Evolutionary conservation across 2,113 vertebrate genomes (phyloP).

Genomic region (Malurus melanocephalus): DNA sequence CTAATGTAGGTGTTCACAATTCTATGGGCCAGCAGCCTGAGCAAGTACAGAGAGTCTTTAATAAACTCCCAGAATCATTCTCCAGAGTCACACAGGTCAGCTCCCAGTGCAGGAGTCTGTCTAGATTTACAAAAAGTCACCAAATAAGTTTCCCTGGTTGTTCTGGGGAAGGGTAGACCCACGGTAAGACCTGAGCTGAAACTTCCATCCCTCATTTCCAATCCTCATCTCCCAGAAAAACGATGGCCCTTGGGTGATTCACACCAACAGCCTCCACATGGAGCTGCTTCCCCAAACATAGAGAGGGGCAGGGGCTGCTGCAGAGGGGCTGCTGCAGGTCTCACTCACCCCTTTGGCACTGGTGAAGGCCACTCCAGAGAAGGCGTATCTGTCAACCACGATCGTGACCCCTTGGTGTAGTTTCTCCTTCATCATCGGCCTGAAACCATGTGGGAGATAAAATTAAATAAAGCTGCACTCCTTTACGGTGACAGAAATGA

Average conservation of each 20-base stretch:
- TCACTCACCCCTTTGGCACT: conserved; percentile 87
- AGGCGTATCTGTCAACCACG: conserved; percentile 90
- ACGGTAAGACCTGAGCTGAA: background rate
- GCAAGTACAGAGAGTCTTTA: background rate
- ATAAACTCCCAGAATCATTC: background rate
- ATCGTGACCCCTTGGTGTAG: conserved; percentile 85
- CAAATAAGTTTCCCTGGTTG: background rate
- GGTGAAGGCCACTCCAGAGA: conserved; percentile 94
- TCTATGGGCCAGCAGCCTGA: background rate
- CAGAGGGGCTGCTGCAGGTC: background rate
- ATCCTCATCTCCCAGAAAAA: background rate
- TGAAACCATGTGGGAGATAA: background rate
- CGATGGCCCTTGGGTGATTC: no score
- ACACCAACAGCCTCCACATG: background rate
- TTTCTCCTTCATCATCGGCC: conserved; percentile 78
- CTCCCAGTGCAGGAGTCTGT: background rate
- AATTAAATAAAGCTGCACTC: background rate
- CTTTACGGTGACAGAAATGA: background rate
- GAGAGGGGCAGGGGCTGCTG: background rate
- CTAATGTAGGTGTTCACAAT: rapidly evolving
- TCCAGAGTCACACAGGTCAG: background rate
- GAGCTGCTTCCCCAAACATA: background rate
- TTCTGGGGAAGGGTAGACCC: background rate
- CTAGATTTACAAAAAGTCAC: background rate
- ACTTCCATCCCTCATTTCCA: background rate